A percentile compares a stretch with the other conserved stretches of the same genome.
These are phyloP conservation scores for Symphodus melops DNA, from an alignment of 2,113 vertebrate species.

Conservation along the genomic window DNA sequence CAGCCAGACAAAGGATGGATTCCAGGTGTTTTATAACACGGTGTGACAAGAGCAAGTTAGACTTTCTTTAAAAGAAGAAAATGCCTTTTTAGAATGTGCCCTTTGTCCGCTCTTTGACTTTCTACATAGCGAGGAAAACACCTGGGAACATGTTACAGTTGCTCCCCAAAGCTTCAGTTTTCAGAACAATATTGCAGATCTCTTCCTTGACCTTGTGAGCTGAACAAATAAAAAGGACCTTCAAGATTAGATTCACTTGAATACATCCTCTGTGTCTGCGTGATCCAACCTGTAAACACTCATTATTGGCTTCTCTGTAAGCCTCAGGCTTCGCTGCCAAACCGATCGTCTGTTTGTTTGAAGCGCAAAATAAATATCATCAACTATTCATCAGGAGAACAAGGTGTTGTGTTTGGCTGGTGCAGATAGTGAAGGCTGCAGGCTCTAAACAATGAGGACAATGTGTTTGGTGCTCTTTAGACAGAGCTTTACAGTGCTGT, in stretches of 20 bases:
- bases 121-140: background rate
- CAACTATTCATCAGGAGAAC: conserved; percentile 32
- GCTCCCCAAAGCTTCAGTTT: background rate
- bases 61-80: background rate
- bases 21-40: background rate
- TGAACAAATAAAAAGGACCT: background rate
- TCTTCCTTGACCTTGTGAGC: background rate
- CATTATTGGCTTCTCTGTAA: conserved; percentile 15
- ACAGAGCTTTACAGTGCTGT: conserved; percentile 3
- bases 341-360: conserved; percentile 40
- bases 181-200: background rate
- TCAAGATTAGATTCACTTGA: background rate
- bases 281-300: conserved; percentile 11
- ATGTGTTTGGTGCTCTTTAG: conserved; percentile 12
- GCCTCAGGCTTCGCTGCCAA: background rate
- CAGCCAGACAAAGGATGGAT: background rate
- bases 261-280: background rate
- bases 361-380: conserved; percentile 40
- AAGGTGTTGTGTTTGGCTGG: conserved; percentile 42
- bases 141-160: background rate
- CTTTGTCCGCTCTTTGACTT: background rate
- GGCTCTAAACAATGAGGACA: conserved; percentile 24
- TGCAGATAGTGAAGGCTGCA: conserved; percentile 9
- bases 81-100: too few relatives aligned
- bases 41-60: too few relatives aligned